phyloP scores from a whole-genome alignment of 1,140 invertebrate genomes.

The Ectropis grisescens region DNA sequence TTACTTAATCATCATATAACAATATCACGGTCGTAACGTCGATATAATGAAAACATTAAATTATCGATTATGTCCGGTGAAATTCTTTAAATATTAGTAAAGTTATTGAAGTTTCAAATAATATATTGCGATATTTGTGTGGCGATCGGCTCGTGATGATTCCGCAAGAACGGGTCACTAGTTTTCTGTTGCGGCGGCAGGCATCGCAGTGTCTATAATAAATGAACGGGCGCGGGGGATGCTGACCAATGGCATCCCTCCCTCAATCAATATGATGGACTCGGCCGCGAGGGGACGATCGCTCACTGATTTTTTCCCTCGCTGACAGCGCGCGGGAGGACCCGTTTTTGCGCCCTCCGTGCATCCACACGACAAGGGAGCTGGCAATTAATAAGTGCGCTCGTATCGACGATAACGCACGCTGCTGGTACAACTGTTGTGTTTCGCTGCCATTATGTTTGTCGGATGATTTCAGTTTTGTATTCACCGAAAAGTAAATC shows the following conservation, averaged over 20 bases:
- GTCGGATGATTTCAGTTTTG: too few relatives aligned
- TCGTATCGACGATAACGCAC: slow-evolving; percentile 19
- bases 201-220: slow-evolving; percentile 66
- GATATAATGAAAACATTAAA: too few relatives aligned
- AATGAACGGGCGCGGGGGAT: slow-evolving; percentile 61
- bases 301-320: slow-evolving; percentile 70
- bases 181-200: slow-evolving; percentile 22
- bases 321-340: slow-evolving; percentile 63
- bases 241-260: slow-evolving; percentile 61
- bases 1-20: too few relatives aligned
- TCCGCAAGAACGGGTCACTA: slow-evolving; percentile 2
- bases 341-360: slow-evolving; percentile 60
- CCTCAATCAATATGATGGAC: slow-evolving; percentile 70
- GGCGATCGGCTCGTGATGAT: too few relatives aligned
- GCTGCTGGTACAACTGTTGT: slow-evolving; percentile 5
- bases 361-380: slow-evolving; percentile 41
- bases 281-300: slow-evolving; percentile 65
- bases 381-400: slow-evolving; percentile 62
- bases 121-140: too few relatives aligned
- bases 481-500: too few relatives aligned
- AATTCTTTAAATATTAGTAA: too few relatives aligned
- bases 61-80: too few relatives aligned
- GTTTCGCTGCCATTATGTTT: slow-evolving; percentile 3
- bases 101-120: too few relatives aligned
- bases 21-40: too few relatives aligned